A percentile compares a stretch with the other conserved stretches of the same genome.
These are phyloP conservation scores for Protonibea diacanthus DNA, from an alignment of 2,797 vertebrate genomes.

Conservation along the genomic window DNA sequence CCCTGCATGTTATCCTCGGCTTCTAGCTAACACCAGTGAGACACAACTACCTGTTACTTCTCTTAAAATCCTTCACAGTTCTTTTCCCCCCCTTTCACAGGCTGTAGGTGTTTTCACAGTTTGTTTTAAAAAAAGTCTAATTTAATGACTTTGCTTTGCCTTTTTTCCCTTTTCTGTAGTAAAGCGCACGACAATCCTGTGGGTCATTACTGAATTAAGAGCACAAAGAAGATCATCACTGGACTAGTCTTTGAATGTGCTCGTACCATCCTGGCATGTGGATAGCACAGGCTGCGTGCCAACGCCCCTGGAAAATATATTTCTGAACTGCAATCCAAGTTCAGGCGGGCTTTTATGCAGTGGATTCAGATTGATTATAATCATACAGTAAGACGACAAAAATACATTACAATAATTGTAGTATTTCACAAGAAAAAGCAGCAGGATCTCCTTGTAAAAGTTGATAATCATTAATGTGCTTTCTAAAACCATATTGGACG, in stretches of 20 bases:
- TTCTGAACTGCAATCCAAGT: not conserved
- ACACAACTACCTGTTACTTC: too few species aligned
- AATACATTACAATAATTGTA: too few species aligned
- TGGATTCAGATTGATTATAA: too few species aligned
- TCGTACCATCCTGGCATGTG: accelerated
- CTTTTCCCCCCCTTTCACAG: conserved; percentile 5
- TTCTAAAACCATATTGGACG: too few species aligned
- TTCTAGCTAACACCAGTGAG: not conserved
- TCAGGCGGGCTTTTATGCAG: too few species aligned
- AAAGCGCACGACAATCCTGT: not conserved
- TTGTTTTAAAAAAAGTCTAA: conserved; percentile 5
- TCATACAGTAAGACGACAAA: too few species aligned
- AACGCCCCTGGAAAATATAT: accelerated
- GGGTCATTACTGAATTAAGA: not conserved
- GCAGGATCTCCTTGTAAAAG: too few species aligned
- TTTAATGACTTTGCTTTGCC: not conserved
- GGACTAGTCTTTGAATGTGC: conserved; percentile 9
- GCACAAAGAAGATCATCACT: not conserved
- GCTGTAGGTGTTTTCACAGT: not conserved
- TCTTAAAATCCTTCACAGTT: not conserved
- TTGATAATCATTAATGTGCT: too few species aligned
- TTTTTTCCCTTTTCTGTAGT: conserved; percentile 8
- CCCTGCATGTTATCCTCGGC: not conserved
- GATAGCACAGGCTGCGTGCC: not conserved
- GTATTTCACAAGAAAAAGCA: too few species aligned